Conservation (phyloP, 1,140 invertebrate species). For the Hermetia illucens region DNA sequence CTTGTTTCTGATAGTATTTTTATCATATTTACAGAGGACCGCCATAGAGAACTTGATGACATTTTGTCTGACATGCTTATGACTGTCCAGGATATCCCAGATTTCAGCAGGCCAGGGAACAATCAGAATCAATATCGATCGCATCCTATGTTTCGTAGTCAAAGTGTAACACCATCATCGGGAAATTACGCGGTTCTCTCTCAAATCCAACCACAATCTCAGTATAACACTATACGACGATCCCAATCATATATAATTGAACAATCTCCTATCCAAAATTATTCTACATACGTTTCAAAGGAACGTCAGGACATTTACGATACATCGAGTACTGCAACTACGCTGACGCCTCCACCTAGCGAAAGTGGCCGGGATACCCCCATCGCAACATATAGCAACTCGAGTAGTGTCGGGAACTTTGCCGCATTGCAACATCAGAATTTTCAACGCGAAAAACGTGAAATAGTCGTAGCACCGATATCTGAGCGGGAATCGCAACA, state of each 20-base stretch:
- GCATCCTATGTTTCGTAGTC: background rate
- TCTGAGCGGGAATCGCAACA: too few species aligned
- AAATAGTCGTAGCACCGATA: background rate
- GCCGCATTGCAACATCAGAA: background rate
- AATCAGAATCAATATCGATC: too few species aligned
- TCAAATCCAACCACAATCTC: background rate
- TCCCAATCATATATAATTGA: background rate
- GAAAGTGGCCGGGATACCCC: slow-evolving; percentile 8
- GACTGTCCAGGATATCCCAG: slow-evolving; percentile 7
- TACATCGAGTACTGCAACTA: slow-evolving; percentile 7
- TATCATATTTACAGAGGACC: slow-evolving; percentile 3
- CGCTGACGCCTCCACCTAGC: slow-evolving; percentile 7
- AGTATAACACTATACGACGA: background rate
- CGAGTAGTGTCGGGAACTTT: slow-evolving; percentile 1
- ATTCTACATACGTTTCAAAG: background rate
- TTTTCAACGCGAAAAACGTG: background rate
- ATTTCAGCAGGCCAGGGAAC: too few species aligned
- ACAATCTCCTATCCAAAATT: background rate
- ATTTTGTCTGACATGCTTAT: slow-evolving; percentile 7
- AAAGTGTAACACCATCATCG: slow-evolving; percentile 1
- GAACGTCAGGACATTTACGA: slow-evolving; percentile 6
- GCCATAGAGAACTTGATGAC: slow-evolving; percentile 7
- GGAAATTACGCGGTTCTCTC: background rate
- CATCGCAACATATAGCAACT: background rate
- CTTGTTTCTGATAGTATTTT: too few species aligned